phyloP scores from a whole-genome alignment of 2,888 invertebrate species.

The Cheilosia variabilis region DNA sequence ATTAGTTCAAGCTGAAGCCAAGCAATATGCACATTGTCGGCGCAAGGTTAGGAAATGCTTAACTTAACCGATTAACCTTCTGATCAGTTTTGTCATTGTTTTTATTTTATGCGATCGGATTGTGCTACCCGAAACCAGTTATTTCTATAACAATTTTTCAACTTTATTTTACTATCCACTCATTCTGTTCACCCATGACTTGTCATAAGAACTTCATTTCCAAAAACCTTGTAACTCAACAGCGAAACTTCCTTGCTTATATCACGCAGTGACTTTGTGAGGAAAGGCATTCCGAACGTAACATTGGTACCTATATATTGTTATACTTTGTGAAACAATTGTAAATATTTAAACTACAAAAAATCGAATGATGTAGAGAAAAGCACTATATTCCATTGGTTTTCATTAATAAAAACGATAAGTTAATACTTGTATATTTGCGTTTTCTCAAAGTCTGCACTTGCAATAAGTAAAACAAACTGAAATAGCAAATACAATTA shows the following conservation, averaged over 20 bases:
- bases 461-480: constrained; percentile 52
- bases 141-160: too few relatives aligned
- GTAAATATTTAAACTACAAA: constrained; percentile 57
- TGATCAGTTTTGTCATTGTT: too few relatives aligned
- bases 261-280: constrained; percentile 42
- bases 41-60: too few relatives aligned
- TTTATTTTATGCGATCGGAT: too few relatives aligned
- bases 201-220: background rate
- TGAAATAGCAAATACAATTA: constrained; percentile 34
- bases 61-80: too few relatives aligned
- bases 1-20: too few relatives aligned
- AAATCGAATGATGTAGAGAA: constrained; percentile 1
- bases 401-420: constrained; percentile 43
- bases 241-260: background rate
- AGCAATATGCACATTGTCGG: too few relatives aligned
- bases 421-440: constrained; percentile 25
- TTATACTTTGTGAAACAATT: constrained; percentile 65
- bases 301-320: constrained; percentile 74
- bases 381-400: constrained; percentile 59
- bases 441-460: constrained; percentile 49
- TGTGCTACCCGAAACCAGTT: too few relatives aligned
- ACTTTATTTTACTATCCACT: too few relatives aligned
- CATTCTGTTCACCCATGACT: too few relatives aligned
- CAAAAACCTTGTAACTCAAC: background rate
- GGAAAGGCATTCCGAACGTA: constrained; percentile 69